Evolutionary conservation across 2,888 invertebrate species (phyloP), one percentile per base, ranked within the genome.

Genomic region (Exocentrus adspersus): DNA sequence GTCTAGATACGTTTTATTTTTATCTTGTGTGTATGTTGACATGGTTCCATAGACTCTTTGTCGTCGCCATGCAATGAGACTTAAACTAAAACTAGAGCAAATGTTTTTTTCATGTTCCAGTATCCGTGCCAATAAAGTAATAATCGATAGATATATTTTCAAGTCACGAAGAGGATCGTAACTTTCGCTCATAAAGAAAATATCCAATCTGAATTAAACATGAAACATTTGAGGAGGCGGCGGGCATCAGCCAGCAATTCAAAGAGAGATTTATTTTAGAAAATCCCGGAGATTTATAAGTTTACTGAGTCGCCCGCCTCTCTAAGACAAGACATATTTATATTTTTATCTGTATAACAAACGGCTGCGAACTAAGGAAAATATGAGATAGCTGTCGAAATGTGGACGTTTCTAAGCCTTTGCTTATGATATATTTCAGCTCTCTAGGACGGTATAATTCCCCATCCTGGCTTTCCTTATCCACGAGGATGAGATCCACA

Each of bases 201-300:
- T 75, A 77, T 77, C 72, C 75, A 73, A 73, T 75, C 76, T 81
- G 80, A 80, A 80, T 81, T 80, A 80, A 79, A 80, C 79, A 80
- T 80, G 78, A 80, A 79, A 78, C 76, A 75, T 77, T 77, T 71
- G 71, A 72, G n/a, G n/a, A n/a, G 68, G 72, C 69, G 71, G 69
- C 70, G 51, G 65, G 68, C 61, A 67, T 60, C 74, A 68, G 66
- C 70, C 64, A 69, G 67, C 75, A 72, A 75, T 77, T 73, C 72
- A 68, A 64, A 68, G 64, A 70, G 73, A 76, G 77, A 79, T 79
- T 79, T 79, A 77, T 78, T 73, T 71, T 57, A 65, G 57, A 68
- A 72, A 75, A 79, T 79, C 76, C 68, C 54, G 54, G 68, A 77
- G 78, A 79, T 79, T 79, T 78, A 79, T 79, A 78, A 79, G 80